These are phyloP conservation scores for Poliocrania exsul DNA, from an alignment of 2,797 vertebrate genomes.

Conservation along the genomic window DNA sequence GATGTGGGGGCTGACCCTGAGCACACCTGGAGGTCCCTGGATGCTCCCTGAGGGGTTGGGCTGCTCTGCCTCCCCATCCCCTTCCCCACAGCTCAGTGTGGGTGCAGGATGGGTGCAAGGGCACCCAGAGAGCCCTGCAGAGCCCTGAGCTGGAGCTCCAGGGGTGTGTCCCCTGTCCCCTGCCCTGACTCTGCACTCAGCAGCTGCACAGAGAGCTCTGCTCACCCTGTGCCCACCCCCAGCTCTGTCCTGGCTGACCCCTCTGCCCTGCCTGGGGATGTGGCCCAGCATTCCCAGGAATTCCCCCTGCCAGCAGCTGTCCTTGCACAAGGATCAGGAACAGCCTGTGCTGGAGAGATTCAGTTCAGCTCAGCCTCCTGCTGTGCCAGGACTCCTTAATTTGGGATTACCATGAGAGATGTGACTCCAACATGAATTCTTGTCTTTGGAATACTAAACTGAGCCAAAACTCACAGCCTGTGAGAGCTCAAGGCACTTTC, in stretches of 20 bases:
- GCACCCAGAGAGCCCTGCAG: not conserved
- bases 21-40: not conserved
- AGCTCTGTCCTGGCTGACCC: not conserved
- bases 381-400: slow-evolving; percentile 12
- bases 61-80: not conserved
- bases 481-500: slow-evolving; percentile 1
- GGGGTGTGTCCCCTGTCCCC: too few relatives aligned
- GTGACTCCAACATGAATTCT: slow-evolving; percentile 11
- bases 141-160: not conserved
- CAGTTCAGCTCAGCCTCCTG: not conserved
- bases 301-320: not conserved
- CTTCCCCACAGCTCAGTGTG: not conserved
- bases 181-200: not conserved
- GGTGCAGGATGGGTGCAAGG: not conserved
- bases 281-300: not conserved
- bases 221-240: not conserved
- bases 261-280: not conserved
- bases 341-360: not conserved
- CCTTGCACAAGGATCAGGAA: not conserved
- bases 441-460: slow-evolving; percentile 13
- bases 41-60: not conserved
- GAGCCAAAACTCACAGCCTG: slow-evolving; percentile 32
- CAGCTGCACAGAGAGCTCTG: not conserved
- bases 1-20: not conserved
- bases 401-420: slow-evolving; percentile 27